Percentiles rank a stretch among this genome's conserved stretches.
Conservation (phyloP, 2,888 invertebrate species). For the Cotesia congregata region DNA sequence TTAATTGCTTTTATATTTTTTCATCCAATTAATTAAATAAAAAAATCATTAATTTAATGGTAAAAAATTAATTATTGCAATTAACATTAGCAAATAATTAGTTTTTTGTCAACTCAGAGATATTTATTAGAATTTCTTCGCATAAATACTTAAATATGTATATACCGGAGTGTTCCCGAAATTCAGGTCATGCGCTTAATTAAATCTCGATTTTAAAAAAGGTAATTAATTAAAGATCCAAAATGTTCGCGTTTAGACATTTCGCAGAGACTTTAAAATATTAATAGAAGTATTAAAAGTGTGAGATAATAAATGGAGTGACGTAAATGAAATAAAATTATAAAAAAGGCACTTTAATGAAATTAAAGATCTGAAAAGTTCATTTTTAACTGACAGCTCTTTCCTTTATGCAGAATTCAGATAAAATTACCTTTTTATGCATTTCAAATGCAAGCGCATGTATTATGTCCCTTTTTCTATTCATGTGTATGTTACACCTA, state of each 20-base stretch:
- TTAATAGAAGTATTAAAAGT: not conserved
- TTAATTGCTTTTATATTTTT: not conserved
- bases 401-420: not conserved
- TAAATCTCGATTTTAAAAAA: not conserved
- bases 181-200: conserved; percentile 18
- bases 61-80: not conserved
- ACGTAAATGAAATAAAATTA: conserved; percentile 36
- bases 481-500: not conserved
- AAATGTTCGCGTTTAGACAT: not conserved
- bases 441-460: conserved; percentile 31
- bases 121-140: not conserved
- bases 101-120: not conserved
- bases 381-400: not conserved
- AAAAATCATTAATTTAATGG: too few species aligned
- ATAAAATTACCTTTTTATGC: conserved; percentile 23
- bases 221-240: not conserved
- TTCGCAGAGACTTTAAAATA: not conserved
- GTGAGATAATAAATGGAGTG: conserved; percentile 13
- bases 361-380: conserved; percentile 36
- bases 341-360: conserved; percentile 59
- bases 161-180: conserved; percentile 14
- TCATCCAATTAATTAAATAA: not conserved
- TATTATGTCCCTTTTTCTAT: conserved; percentile 17
- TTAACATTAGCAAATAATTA: not conserved
- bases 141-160: not conserved